These are phyloP conservation scores for Engraulis encrasicolus DNA, from an alignment of 2,113 vertebrate genomes.

Conservation along the genomic window DNA sequence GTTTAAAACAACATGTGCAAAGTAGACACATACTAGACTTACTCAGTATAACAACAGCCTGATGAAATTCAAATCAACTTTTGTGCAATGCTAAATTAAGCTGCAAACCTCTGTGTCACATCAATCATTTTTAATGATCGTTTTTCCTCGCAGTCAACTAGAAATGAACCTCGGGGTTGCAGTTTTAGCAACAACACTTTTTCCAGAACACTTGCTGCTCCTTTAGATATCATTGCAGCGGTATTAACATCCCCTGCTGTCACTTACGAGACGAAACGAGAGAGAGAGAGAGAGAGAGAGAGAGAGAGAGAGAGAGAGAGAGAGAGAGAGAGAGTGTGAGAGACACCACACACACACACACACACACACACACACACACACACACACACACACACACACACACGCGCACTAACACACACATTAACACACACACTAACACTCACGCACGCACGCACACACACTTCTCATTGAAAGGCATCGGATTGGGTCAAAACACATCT, in stretches of 20 bases:
- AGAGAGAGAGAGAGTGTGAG: too few species aligned
- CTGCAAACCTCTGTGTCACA: background rate
- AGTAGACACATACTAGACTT: background rate
- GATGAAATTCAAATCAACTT: background rate
- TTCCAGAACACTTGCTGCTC: too few species aligned
- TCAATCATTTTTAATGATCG: background rate
- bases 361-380: too few species aligned
- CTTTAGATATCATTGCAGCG: too few species aligned
- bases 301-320: too few species aligned
- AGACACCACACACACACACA: too few species aligned
- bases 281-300: too few species aligned
- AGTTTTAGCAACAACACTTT: too few species aligned
- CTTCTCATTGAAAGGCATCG: background rate
- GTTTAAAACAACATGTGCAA: background rate
- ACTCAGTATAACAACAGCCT: background rate
- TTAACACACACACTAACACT: background rate
- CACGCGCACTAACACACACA: too few species aligned
- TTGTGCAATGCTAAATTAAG: background rate
- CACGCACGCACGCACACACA: background rate
- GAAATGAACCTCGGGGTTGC: background rate
- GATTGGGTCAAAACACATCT: background rate
- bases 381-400: too few species aligned
- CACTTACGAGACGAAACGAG: too few species aligned
- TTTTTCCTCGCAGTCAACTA: background rate
- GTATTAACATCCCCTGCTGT: too few species aligned